Base-by-base conservation (phyloP, 2,888 invertebrate species). In the Zeuzera pyrina region DNA sequence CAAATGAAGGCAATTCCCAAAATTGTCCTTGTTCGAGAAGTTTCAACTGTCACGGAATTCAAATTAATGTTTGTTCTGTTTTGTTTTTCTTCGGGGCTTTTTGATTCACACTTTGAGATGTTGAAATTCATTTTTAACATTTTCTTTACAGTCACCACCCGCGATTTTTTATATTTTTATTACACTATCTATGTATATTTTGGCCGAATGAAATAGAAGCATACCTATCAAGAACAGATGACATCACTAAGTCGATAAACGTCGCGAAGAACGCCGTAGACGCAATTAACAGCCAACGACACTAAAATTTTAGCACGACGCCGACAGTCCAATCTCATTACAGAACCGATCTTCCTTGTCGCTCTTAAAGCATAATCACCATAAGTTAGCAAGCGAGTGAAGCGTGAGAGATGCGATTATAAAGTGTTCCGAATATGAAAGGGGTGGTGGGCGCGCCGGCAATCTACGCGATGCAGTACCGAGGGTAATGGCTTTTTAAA, bases 401-500 rank as follows among this genome's bases (percentile, higher is more conserved):
- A 73, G 74, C 77, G 72, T 76, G 72, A 73, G 71, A 78, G 78
- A 79, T 78, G 73, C 71, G 78, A 81, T 83, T 81, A 81, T 79
- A 78, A 79, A 81, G 76, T 79, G 76, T 79, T 73, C 77, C 79
- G 73, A 79, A 79, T 78, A 76, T 73, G 65, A 63, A 55, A 58
- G 57, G 53, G 36, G 42, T 47, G 41, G 46, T 45, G 47, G 39
- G 46, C 53, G 48, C 47, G 50, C 52, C 63, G 55, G 69, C 78
- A 77, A 78, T 78, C 77, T 78, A 67, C 67, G 73, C 66, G 73
- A 67, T 77, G 77, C 79, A 78, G 56, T 66, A 74, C 76, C 66
- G 60, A 71, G 67, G 66, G 76, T 83, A 83, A 83, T 81, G 77
- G 81, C 77, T 78, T 83, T 83, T 83, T 83, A 79, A 83, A 81